Conservation (phyloP, 2,113 vertebrate genomes). For the Saimiri boliviensis region DNA sequence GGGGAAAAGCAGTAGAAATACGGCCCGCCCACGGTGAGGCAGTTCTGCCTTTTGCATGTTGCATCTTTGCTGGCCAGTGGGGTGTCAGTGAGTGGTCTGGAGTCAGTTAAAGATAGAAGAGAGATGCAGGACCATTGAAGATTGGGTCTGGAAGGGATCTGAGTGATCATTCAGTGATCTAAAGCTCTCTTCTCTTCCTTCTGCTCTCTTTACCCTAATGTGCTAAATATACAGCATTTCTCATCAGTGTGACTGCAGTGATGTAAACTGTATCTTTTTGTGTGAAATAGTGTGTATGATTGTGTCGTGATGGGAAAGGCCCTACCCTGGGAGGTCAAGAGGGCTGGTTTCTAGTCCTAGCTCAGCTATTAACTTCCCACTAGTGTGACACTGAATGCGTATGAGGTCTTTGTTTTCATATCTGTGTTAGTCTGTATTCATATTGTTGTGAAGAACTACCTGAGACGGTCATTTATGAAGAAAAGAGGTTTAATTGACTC, state of each 20-base stretch:
- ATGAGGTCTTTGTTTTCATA: not conserved
- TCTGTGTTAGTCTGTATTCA: too few species aligned
- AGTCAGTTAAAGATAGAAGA: not conserved
- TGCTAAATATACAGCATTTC: not conserved
- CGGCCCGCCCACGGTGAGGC: too few species aligned
- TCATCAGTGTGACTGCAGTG: not conserved
- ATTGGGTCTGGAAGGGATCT: not conserved
- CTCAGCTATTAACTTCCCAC: not conserved
- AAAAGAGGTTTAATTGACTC: too few species aligned
- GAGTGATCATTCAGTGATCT: not conserved
- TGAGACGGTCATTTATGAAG: too few species aligned
- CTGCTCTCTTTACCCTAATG: not conserved
- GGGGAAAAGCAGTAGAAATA: not conserved
- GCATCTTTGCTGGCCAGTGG: not conserved
- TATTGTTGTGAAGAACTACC: too few species aligned
- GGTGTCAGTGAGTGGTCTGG: not conserved
- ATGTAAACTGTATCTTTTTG: not conserved
- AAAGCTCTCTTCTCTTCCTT: not conserved
- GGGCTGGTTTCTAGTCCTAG: not conserved
- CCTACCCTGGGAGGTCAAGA: not conserved
- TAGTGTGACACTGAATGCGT: not conserved
- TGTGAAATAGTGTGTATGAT: not conserved
- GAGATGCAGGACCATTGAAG: not conserved
- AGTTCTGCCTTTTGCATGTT: not conserved
- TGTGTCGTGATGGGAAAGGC: not conserved